Evolutionary conservation across 2,113 vertebrate genomes (phyloP), one percentile per base, ranked within the genome.

Genomic region (Lampris incognitus): DNA sequence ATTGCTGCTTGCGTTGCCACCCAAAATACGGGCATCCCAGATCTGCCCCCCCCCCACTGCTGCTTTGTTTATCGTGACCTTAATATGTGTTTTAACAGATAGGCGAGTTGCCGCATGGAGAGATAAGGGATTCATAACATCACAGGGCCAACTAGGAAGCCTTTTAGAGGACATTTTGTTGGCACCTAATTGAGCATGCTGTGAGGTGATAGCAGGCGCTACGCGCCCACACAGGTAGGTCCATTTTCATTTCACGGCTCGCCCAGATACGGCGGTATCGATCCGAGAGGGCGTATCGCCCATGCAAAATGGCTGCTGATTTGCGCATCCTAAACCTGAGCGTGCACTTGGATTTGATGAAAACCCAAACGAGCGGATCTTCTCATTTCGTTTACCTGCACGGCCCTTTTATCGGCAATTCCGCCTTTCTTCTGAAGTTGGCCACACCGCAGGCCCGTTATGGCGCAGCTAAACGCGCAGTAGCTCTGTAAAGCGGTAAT

Each of bases 401-500:
- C 9, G 57, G 9, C n/a, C 58, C 48, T 2, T 71, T 1, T 1
- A 57, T 67, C 63, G 9, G 4, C 48, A n/a, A 57, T 7, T 71
- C 1, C 9, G n/a, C 2, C 2, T 58, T 44, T 46, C 39, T 76
- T 55, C 48, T 69, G 1, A 89, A 83, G 72, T 77, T 87, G 1
- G 61, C 74, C 85, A 50, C 79, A 77, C 84, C 84, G 79, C 87
- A 80, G 82, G 88, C 81, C 87, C 76, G 84, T 90, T 87, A 91
- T 66, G 4, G 6, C 40, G 36, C 76, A 75, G 66, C 81, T 81
- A 86, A 88, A 89, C 74, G 80, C 68, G 85, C 83, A 87, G 83
- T 51, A 68, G 83, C 85, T 89, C 71, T 92, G 88, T 91, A 89
- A 91, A 92, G 81, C 68, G 77, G 81, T 88, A 87, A 90, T 85